Evolutionary conservation across 2,888 invertebrate genomes (phyloP).

Genomic region (Aricia artaxerxes): DNA sequence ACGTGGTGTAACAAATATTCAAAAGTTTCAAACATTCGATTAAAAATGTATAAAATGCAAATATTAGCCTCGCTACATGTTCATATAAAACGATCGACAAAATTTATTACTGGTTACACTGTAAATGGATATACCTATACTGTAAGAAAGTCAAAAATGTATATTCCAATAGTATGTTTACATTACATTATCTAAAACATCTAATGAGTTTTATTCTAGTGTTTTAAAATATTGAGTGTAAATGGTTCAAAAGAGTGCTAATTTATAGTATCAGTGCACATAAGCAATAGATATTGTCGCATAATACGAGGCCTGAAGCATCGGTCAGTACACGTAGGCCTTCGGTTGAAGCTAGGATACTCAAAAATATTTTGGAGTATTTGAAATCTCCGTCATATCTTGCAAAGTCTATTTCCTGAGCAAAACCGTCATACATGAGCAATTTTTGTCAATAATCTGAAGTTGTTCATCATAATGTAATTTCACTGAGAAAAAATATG

Average conservation of each 20-base stretch:
- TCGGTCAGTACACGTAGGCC: neutral
- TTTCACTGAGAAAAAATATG: neutral
- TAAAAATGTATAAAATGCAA: slow-evolving; percentile 32
- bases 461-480: neutral
- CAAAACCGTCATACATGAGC: slow-evolving; percentile 2
- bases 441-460: neutral
- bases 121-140: neutral
- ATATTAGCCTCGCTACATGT: slow-evolving; percentile 34
- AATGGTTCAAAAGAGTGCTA: slow-evolving; percentile 25
- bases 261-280: slow-evolving; percentile 13
- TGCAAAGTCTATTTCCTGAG: slow-evolving; percentile 10
- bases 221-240: neutral
- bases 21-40: slow-evolving; percentile 23
- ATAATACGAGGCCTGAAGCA: neutral
- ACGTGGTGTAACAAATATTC: slow-evolving; percentile 33
- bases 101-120: neutral
- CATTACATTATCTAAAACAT: slow-evolving; percentile 27
- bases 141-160: slow-evolving; percentile 17
- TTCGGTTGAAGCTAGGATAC: neutral
- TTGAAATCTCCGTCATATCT: neutral
- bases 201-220: slow-evolving; percentile 15
- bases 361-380: slow-evolving; percentile 6
- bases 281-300: slow-evolving; percentile 9
- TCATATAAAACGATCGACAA: slow-evolving; percentile 12
- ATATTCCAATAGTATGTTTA: slow-evolving; percentile 17